A percentile compares a stretch with the other conserved stretches of the same genome.
These are phyloP conservation scores for Octodon degus DNA, from an alignment of 2,113 vertebrate species.

Conservation along the genomic window DNA sequence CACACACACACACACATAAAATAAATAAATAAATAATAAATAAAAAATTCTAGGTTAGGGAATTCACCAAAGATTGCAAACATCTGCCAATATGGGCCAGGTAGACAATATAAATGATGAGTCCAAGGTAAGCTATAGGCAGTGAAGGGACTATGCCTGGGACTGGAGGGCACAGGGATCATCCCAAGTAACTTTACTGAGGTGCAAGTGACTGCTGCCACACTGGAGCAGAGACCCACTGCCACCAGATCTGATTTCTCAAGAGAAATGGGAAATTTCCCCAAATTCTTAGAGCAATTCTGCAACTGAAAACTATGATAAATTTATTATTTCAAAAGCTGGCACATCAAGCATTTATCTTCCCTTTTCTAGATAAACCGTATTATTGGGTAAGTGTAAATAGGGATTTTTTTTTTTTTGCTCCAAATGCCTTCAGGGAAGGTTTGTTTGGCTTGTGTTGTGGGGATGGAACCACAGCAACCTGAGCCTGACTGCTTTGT, in stretches of 20 bases:
- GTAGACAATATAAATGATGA: background rate
- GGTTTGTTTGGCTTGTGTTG: no score
- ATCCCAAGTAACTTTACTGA: background rate
- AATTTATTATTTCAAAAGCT: conserved; percentile 39
- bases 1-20: no score
- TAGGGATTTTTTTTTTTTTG: no score
- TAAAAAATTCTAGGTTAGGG: conserved; percentile 19
- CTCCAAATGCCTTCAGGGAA: no score
- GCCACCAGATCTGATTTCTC: background rate
- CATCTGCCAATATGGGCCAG: background rate
- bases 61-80: background rate
- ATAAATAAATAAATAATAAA: no score
- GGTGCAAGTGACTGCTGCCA: background rate
- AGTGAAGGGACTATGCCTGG: background rate
- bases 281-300: conserved; percentile 24
- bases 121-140: background rate
- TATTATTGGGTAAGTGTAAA: background rate
- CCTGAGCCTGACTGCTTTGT: no score
- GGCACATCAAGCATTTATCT: background rate
- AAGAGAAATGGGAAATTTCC: background rate
- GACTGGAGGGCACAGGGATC: background rate
- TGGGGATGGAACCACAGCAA: no score
- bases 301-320: conserved; percentile 16
- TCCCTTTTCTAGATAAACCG: background rate
- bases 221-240: background rate